Evolutionary conservation across 2,797 vertebrate genomes (phyloP).

Genomic region (Manis javanica): DNA sequence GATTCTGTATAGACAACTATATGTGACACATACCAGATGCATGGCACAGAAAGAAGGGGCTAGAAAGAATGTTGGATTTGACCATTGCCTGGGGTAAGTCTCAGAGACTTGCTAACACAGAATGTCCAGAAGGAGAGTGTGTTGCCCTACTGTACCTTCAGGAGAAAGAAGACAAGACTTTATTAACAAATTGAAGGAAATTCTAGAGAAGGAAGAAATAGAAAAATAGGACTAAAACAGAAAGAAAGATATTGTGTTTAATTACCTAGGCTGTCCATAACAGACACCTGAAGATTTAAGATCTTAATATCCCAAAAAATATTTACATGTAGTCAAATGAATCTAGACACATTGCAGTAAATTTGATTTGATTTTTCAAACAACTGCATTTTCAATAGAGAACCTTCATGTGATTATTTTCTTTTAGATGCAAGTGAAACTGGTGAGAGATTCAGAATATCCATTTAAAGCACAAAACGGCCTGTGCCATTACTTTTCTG

Average conservation of each 20-base stretch:
- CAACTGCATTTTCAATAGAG: not conserved
- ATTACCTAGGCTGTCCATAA: not conserved
- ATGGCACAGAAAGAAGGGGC: not conserved
- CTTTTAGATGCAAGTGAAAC: constrained; percentile 90
- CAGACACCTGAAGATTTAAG: not conserved
- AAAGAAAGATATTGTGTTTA: not conserved
- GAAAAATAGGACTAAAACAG: not conserved
- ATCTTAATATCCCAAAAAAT: not conserved
- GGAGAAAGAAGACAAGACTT: not conserved
- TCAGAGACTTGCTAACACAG: not conserved
- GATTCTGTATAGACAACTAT: rapidly evolving
- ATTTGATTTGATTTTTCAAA: not conserved
- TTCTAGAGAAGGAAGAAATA: not conserved
- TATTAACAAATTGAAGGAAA: not conserved
- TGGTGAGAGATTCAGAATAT: constrained; percentile 92
- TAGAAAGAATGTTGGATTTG: not conserved
- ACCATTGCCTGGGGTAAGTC: rapidly evolving
- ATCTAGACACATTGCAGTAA: not conserved
- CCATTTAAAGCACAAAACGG: constrained; percentile 91
- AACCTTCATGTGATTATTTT: constrained; percentile 29
- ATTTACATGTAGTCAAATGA: not conserved
- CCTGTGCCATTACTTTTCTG: constrained; percentile 91
- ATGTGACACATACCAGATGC: no score
- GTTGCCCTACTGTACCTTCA: not conserved
- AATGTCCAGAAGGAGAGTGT: not conserved